Conservation (phyloP, 2,113 vertebrate genomes). For the Ploceus nigricollis region DNA sequence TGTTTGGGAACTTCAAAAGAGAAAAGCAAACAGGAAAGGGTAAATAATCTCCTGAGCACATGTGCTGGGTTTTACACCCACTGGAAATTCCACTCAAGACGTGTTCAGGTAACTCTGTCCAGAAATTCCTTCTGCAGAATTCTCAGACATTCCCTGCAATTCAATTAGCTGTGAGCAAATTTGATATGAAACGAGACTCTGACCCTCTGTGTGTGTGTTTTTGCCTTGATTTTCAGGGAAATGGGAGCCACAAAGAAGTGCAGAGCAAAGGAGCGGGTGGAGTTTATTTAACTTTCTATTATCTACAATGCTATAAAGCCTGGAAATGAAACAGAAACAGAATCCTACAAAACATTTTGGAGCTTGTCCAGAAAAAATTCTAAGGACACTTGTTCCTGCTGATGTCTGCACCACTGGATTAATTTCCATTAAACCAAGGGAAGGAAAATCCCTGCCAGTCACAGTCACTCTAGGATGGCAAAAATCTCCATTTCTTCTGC, state of each 20-base stretch:
- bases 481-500: neutral
- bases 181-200: neutral
- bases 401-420: neutral
- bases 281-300: slow-evolving; percentile 55
- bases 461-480: neutral
- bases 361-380: neutral
- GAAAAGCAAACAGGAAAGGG: neutral
- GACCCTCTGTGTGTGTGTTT: neutral
- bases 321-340: slow-evolving; percentile 30
- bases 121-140: neutral
- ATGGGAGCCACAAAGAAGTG: neutral
- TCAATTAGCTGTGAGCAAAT: neutral
- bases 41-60: neutral
- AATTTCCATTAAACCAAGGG: neutral
- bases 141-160: neutral
- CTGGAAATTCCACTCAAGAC: neutral
- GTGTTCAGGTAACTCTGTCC: neutral
- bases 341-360: neutral
- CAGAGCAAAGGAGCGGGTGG: neutral
- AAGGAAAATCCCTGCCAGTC: neutral
- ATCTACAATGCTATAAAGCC: neutral
- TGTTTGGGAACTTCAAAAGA: neutral
- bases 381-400: neutral
- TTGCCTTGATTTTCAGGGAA: slow-evolving; percentile 1
- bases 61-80: neutral